phyloP scores from a whole-genome alignment of 2,113 vertebrate genomes.

The Cebus imitator region DNA sequence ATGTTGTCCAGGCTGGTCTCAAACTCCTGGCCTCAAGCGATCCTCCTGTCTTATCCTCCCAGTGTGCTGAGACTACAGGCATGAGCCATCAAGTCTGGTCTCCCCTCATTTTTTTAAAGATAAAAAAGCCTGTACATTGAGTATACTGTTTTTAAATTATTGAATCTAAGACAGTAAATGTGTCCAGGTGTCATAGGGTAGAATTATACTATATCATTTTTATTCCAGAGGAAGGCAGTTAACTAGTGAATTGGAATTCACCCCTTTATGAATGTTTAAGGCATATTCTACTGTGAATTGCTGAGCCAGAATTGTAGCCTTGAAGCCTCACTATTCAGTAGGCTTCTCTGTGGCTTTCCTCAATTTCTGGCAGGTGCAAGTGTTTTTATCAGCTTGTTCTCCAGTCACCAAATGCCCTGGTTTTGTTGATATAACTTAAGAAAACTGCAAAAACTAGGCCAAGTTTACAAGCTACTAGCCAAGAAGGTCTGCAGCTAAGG shows the following conservation, averaged over 20 bases:
- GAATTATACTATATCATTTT: not conserved
- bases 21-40: too few relatives aligned
- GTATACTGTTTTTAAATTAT: not conserved
- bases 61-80: too few relatives aligned
- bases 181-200: not conserved
- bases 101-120: not conserved
- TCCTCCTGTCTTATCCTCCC: too few relatives aligned
- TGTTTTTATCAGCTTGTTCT: not conserved
- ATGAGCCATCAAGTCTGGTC: too few relatives aligned
- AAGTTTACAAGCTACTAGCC: constrained; percentile 22
- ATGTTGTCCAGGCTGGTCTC: too few relatives aligned
- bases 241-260: not conserved
- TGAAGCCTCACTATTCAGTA: not conserved
- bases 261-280: constrained; percentile 10
- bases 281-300: constrained; percentile 34
- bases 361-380: constrained; percentile 16
- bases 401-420: constrained; percentile 6
- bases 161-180: constrained; percentile 10
- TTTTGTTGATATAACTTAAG: constrained; percentile 51
- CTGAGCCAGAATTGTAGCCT: not conserved
- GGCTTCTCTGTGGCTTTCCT: not conserved
- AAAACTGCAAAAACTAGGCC: constrained; percentile 41
- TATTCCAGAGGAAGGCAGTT: not conserved
- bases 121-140: not conserved
- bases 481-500: not conserved